Conservation (phyloP, 1,140 invertebrate species). For the Drosophila pectinifera region DNA sequence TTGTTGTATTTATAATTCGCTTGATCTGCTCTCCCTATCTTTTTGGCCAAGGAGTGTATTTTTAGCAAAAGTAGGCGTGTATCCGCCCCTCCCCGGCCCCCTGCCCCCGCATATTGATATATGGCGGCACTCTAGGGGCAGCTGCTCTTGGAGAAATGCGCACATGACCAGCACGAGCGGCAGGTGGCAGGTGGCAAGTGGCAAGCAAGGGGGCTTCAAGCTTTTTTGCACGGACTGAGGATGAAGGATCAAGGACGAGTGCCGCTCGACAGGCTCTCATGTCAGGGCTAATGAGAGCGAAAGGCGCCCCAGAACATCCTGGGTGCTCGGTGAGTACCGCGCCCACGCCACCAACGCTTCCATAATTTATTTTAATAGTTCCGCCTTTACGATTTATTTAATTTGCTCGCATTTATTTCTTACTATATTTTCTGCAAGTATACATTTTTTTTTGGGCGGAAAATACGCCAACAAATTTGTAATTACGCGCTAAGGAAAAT, state of each 20-base stretch:
- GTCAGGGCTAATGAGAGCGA: slow-evolving; percentile 39
- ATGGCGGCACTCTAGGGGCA: slow-evolving; percentile 48
- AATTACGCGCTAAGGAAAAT: slow-evolving; percentile 61
- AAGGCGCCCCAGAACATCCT: neutral
- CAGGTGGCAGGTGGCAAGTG: slow-evolving; percentile 3
- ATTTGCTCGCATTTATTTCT: slow-evolving; percentile 31
- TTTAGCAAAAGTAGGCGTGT: slow-evolving; percentile 68
- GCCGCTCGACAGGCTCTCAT: slow-evolving; percentile 32
- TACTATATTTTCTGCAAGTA: slow-evolving; percentile 29
- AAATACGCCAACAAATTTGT: slow-evolving; percentile 57
- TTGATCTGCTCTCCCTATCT: slow-evolving; percentile 36
- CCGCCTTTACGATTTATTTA: slow-evolving; percentile 73
- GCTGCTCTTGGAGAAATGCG: slow-evolving; percentile 52
- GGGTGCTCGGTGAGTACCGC: slow-evolving; percentile 23
- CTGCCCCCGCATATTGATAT: slow-evolving; percentile 52
- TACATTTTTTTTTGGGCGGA: slow-evolving; percentile 17
- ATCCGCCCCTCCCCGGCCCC: slow-evolving; percentile 13
- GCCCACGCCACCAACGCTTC: slow-evolving; percentile 43
- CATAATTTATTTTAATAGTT: slow-evolving; percentile 81
- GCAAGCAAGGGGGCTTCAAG: neutral
- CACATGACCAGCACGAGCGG: slow-evolving; percentile 59
- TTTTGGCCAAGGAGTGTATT: slow-evolving; percentile 42
- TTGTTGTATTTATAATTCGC: slow-evolving; percentile 66
- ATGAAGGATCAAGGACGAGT: slow-evolving; percentile 11
- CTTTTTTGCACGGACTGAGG: slow-evolving; percentile 6